A percentile compares a stretch with the other conserved stretches of the same genome.
These are phyloP conservation scores for Psix sp. DNA, from an alignment of 1,140 invertebrate species.

Conservation along the genomic window DNA sequence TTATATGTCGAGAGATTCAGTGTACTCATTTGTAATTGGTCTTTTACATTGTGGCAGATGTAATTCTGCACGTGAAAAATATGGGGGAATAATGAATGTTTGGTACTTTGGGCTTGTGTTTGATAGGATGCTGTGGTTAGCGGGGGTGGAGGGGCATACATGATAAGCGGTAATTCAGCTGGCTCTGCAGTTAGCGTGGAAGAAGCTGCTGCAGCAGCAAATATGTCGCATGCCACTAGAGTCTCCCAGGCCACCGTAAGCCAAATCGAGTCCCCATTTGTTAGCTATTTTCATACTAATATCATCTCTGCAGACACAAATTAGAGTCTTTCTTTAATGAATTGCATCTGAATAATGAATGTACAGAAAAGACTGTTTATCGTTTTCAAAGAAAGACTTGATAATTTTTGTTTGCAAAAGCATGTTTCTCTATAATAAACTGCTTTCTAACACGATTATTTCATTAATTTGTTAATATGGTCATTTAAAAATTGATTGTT, in stretches of 20 bases:
- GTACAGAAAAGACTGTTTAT: too few species aligned
- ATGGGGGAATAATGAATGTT: conserved; percentile 71
- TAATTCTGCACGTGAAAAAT: conserved; percentile 39
- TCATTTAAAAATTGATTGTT: too few species aligned
- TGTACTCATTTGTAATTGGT: conserved; percentile 26
- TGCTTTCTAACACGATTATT: conserved; percentile 43
- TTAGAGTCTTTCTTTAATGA: conserved; percentile 6
- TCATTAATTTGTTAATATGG: too few species aligned
- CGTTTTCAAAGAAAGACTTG: not conserved
- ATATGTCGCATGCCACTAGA: conserved; percentile 88
- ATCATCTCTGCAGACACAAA: conserved; percentile 44
- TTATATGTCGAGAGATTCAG: too few species aligned
- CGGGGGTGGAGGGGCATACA: conserved; percentile 80
- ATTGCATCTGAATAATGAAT: not conserved
- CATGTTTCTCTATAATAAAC: conserved; percentile 26
- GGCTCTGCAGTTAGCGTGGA: conserved; percentile 79
- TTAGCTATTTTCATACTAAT: conserved; percentile 70
- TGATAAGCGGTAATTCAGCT: conserved; percentile 81
- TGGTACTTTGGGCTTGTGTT: conserved; percentile 73
- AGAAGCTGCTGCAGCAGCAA: conserved; percentile 79
- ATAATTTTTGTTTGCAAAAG: conserved; percentile 30
- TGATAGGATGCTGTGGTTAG: conserved; percentile 76
- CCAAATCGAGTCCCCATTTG: conserved; percentile 72
- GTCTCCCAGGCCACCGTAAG: conserved; percentile 93
- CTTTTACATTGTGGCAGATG: conserved; percentile 15